Base-by-base conservation (phyloP, 2,113 vertebrate genomes). In the Centrocercus urophasianus region DNA sequence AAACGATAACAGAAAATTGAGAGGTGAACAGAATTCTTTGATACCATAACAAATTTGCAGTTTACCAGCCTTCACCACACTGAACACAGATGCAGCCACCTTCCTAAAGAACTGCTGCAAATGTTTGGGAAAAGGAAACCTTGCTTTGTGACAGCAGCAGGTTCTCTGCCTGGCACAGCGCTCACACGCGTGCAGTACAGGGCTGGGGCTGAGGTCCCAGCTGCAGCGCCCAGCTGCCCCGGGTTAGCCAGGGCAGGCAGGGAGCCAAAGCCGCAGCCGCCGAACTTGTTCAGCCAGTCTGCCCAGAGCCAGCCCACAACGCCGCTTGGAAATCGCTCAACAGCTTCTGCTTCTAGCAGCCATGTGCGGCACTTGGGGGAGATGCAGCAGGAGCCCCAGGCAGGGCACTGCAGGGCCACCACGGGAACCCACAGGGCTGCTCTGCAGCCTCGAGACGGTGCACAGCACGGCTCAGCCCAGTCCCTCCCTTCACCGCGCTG, bases 281-380 rank as follows among this genome's bases (percentile, higher is more conserved):
- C 84, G 91, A 96, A 97, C 97, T 91, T 57, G 95, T 97, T 89
- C 83, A 89, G 88, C 96, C 93, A 91, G 96, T 97, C 94, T 64
- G 91, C 72, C 83, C 89, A 94, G 94, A 1, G 1, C 90, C 27
- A 84, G 59, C 93, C 93, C 95, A 96, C 80, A 97, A 93, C 88
- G 85, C 60, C 60, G 81, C 61, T 94, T 91, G 92, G 90, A 91
- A 91, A 90, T 67, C 25, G 69, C 69, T 95, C 92, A 93, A 87
- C 93, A 95, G 79, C 74, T 83, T 76, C 89, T 93, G 94, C 93
- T 96, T 87, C 92, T 83, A 95, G 94, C 94, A 83, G 90, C 73
- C 67, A 74, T 0, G 18, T 7, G 0, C 47, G 92, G 84, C 61
- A 64, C 71, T 88, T 93, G 60, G 70, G 77, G 73, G 63, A 65